Evolutionary conservation across 2,888 invertebrate species (phyloP), one percentile per base, ranked within the genome.

Genomic region (Rhodophaea formosa): DNA sequence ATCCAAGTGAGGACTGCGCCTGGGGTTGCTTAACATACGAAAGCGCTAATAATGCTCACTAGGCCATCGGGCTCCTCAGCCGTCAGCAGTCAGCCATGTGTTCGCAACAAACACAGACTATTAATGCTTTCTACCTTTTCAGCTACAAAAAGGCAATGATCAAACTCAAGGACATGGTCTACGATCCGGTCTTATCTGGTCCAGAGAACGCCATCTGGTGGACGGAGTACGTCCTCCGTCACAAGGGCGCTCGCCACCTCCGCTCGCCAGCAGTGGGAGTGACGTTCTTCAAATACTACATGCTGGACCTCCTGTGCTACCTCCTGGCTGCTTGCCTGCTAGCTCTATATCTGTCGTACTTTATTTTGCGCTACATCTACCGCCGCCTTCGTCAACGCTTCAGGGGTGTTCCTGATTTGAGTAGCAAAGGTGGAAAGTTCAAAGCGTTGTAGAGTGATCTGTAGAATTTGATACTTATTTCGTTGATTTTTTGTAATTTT

Each of bases 211-310:
- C 92, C 0, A 68, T 92, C 0, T 88, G 88, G 85, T 92, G 92
- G 92, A 92, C 92, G 2, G 92, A 93, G 60, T 92, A 92, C 64
- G 84, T 92, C 7, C 63, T 93, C 12, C 81, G 86, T 16, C 83
- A 92, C 59, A 73, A 81, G 17, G 90, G 90, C 0, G 88, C 91
- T 0, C 74, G 74, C 7, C 85, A 88, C 63, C 76, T 93, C 7
- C 84, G 87, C 10, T 87, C 92, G 8, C 79, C 91, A 12, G 79
- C 77, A 1, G 80, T 86, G 7, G 88, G 87, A 15, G 60, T 83
- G 8, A 75, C 84, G 7, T 80, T 81, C 62, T 68, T 79, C 57
- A 78, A 84, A 66, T 90, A 90, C 62, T 86, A 84, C 56, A 67
- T 89, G 69, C 53, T 92, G 51, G 91, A 92, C 62, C 55, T 85